These are phyloP conservation scores for Sandelia bainsii DNA, from an alignment of 2,797 vertebrate genomes.

Conservation along the genomic window DNA sequence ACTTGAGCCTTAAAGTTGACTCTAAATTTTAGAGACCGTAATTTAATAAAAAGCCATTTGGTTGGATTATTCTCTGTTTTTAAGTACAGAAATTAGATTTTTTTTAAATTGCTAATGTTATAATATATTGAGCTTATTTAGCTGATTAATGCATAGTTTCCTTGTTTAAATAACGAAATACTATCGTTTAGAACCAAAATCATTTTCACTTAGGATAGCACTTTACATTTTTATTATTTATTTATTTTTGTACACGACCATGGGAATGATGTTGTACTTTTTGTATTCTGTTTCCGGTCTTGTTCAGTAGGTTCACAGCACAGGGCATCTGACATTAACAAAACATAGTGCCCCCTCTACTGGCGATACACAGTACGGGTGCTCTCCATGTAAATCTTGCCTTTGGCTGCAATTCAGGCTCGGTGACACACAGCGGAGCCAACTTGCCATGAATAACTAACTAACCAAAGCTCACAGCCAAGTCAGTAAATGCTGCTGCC, in stretches of 20 bases:
- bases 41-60: no score
- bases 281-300: slow-evolving; percentile 61
- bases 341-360: slow-evolving; percentile 15
- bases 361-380: neutral
- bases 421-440: slow-evolving; percentile 53
- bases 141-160: no score
- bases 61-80: no score
- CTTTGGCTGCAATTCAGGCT: slow-evolving; percentile 15
- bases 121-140: no score
- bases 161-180: no score
- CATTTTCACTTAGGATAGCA: neutral
- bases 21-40: no score
- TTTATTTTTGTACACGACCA: slow-evolving; percentile 32
- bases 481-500: neutral
- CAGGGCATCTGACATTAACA: neutral
- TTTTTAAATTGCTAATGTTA: no score
- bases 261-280: slow-evolving; percentile 40
- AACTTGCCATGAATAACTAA: neutral
- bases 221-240: no score
- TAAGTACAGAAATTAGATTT: no score
- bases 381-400: fast-evolving
- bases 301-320: neutral
- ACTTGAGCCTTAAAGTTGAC: no score
- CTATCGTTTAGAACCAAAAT: neutral
- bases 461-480: neutral